Percentiles rank a stretch among this genome's conserved stretches.
These are phyloP conservation scores for Leucophenga montana DNA, from an alignment of 2,888 invertebrate species.

Conservation along the genomic window DNA sequence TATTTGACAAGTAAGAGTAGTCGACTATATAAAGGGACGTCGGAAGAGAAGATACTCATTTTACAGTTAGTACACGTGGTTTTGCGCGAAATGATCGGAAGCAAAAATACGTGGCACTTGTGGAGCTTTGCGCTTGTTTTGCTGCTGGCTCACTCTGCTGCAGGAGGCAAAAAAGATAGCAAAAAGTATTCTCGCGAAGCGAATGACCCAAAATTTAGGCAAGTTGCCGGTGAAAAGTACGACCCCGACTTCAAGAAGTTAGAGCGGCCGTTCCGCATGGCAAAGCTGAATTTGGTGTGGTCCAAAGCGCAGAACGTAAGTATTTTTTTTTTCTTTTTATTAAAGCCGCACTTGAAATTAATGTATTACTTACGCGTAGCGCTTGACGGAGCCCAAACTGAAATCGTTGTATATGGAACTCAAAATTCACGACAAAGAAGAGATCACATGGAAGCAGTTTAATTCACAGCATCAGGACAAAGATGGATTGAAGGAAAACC, in stretches of 20 bases:
- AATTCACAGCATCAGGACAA: conserved; percentile 89
- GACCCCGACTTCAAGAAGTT: conserved; percentile 80
- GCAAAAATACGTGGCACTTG: conserved; percentile 42
- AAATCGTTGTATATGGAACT: conserved; percentile 90
- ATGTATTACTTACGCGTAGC: conserved; percentile 70
- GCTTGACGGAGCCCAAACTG: conserved; percentile 86
- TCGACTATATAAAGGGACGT: too few species aligned
- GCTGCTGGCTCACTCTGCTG: conserved; percentile 38
- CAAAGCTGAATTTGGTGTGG: conserved; percentile 92
- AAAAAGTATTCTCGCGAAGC: conserved; percentile 69
- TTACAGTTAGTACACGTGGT: too few species aligned
- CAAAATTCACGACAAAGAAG: conserved; percentile 94
- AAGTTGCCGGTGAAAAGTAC: conserved; percentile 65
- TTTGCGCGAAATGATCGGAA: neutral
- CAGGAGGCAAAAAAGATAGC: conserved; percentile 58
- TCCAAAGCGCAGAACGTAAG: conserved; percentile 89
- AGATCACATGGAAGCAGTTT: conserved; percentile 86
- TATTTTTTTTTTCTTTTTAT: conserved; percentile 35
- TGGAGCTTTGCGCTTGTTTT: conserved; percentile 38
- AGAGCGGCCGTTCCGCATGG: conserved; percentile 91
- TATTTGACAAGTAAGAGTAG: too few species aligned
- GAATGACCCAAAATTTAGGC: conserved; percentile 57
- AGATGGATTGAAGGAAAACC: conserved; percentile 88
- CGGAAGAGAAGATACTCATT: too few species aligned
- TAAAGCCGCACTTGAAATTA: conserved; percentile 9